These are phyloP conservation scores for Glaucidium brasilianum DNA, from an alignment of 2,113 vertebrate genomes.

Conservation along the genomic window DNA sequence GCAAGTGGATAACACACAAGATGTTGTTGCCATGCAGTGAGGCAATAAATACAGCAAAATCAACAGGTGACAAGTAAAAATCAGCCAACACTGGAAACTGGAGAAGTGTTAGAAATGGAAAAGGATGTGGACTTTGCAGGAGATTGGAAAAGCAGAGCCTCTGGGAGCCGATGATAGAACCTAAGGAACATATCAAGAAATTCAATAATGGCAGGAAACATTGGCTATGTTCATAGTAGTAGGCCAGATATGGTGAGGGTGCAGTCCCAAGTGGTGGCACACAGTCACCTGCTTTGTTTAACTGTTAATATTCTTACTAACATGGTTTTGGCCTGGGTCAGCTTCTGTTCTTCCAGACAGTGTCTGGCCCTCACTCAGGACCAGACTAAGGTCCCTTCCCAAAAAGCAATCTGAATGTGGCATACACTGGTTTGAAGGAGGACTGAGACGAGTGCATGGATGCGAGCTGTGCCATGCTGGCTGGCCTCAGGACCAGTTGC, in stretches of 20 bases:
- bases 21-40: background rate
- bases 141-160: background rate
- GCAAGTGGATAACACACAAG: background rate
- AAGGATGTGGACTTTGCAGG: background rate
- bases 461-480: fast-evolving
- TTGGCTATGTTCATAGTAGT: background rate
- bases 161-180: background rate
- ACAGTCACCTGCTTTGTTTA: background rate
- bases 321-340: background rate
- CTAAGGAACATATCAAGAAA: background rate
- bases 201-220: background rate
- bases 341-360: background rate
- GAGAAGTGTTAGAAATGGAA: background rate
- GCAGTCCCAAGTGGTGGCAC: background rate
- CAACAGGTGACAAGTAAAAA: background rate
- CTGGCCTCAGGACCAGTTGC: background rate
- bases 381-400: background rate
- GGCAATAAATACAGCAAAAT: background rate
- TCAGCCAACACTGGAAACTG: background rate
- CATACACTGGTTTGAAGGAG: background rate
- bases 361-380: fast-evolving
- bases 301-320: background rate
- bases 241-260: background rate
- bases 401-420: background rate
- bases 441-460: background rate